Percentiles rank a stretch among this genome's conserved stretches.
These are phyloP conservation scores for Barbus barbus DNA, from an alignment of 2,113 vertebrate genomes.

Conservation along the genomic window DNA sequence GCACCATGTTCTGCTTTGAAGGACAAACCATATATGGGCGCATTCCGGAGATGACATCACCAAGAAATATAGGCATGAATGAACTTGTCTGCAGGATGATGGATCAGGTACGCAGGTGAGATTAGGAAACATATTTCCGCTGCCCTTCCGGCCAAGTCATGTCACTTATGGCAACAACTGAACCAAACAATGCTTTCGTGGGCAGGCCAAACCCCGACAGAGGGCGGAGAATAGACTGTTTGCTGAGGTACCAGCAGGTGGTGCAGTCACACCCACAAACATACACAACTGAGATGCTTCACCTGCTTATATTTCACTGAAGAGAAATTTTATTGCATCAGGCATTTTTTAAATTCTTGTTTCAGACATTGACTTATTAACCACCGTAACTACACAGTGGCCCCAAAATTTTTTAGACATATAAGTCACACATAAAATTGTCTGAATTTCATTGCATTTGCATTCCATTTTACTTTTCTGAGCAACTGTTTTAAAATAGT, in stretches of 20 bases:
- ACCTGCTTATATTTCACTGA: constrained; percentile 5
- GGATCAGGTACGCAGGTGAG: constrained; percentile 39
- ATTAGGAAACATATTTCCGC: constrained; percentile 50
- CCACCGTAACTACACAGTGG: too few species aligned
- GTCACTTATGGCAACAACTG: constrained; percentile 47
- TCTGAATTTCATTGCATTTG: too few species aligned
- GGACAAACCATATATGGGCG: constrained; percentile 67
- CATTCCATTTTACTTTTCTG: too few species aligned
- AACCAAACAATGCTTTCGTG: constrained; percentile 41
- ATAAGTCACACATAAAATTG: too few species aligned
- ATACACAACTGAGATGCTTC: background rate
- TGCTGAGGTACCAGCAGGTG: constrained; percentile 50
- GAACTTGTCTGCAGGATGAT: constrained; percentile 45
- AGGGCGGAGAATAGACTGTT: background rate
- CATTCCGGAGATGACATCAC: constrained; percentile 56
- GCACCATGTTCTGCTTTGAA: constrained; percentile 28
- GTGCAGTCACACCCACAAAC: constrained; percentile 21
- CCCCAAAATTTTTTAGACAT: too few species aligned
- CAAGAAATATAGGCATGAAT: constrained; percentile 26
- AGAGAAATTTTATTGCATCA: constrained; percentile 7
- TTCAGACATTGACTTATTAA: too few species aligned
- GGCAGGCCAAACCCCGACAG: background rate
- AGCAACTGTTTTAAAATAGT: too few species aligned
- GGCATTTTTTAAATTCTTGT: background rate
- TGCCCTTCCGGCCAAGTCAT: constrained; percentile 39